Base-by-base conservation (phyloP, 2,888 invertebrate species). In the Acanthosoma haemorrhoidale region DNA sequence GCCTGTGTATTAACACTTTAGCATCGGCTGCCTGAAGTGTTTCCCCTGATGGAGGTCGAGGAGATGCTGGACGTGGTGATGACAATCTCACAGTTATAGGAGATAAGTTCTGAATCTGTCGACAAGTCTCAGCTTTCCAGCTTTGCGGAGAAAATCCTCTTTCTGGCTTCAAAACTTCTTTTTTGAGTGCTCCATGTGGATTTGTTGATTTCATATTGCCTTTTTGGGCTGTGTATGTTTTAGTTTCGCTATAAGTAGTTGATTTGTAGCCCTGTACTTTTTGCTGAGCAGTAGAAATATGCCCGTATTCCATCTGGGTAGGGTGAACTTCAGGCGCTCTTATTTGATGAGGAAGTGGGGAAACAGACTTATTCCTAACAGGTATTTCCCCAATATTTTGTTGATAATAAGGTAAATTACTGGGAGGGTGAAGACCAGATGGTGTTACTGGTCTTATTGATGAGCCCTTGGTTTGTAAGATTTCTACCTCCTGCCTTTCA, bases 391-490 rank as follows among this genome's bases (percentile, higher is more conserved):
- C 76, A 5, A 77, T 75, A 72, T 74, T 75, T 70, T 75, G 75
- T 68, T 92, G 92, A 78, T 92, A 92, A 76, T 86, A 86, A 8
- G 92, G 92, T 75, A 92, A 86, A 63, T 90, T 87, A 1, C 89
- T 88, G 29, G 91, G 88, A 61, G 88, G 88, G 77, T 89, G 90
- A 9, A 82, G 74, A 2, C 79, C 78, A 29, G 73, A 72, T 51
- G 74, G 70, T 9, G 68, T 39, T 6, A 60, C 15, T 32, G 69
- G 31, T 61, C 64, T 21, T 57, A 31, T 9, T n/a, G 72, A 67
- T 8, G 68, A 16, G 15, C 5, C n/a, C 57, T 57, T 67, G 21
- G 67, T 57, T 57, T 57, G 51, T 13, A 43, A 39, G 31, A 51
- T 38, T 57, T 67, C 51, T 18, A 51, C 34, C 29, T 67, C 32